Conservation (phyloP, 2,797 vertebrate species). For the Thaleichthys pacificus region DNA sequence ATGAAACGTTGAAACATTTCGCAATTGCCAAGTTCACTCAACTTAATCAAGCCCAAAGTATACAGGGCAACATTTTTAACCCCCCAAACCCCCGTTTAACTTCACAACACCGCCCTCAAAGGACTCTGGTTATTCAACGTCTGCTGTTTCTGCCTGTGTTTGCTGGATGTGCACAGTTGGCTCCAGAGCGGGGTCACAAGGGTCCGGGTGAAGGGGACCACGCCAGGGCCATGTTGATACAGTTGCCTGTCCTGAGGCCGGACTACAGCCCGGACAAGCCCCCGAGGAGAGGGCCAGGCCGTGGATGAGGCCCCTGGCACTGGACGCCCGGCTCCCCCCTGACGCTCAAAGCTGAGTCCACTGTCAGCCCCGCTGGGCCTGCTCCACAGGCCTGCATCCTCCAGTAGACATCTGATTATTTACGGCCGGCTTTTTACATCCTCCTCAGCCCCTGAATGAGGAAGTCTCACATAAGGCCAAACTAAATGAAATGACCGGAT, state of each 20-base stretch:
- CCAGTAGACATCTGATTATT: slow-evolving; percentile 45
- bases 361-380: slow-evolving; percentile 37
- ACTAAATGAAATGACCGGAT: no score
- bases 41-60: background rate
- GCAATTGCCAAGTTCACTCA: background rate
- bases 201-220: slow-evolving; percentile 52
- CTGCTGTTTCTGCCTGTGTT: slow-evolving; percentile 65
- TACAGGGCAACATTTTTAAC: background rate
- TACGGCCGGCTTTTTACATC: slow-evolving; percentile 23
- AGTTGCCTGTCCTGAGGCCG: slow-evolving; percentile 71
- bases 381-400: slow-evolving; percentile 43
- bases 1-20: no score
- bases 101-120: slow-evolving; percentile 36
- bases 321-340: slow-evolving; percentile 36
- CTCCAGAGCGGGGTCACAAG: slow-evolving; percentile 52
- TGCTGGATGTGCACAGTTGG: slow-evolving; percentile 57
- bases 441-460: slow-evolving; percentile 11
- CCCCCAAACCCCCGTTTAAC: slow-evolving; percentile 32
- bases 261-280: slow-evolving; percentile 72
- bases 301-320: slow-evolving; percentile 45
- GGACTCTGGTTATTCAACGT: slow-evolving; percentile 61
- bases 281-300: slow-evolving; percentile 63
- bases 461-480: background rate
- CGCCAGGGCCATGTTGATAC: slow-evolving; percentile 67
- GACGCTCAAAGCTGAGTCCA: slow-evolving; percentile 58